A percentile compares a stretch with the other conserved stretches of the same genome.
Evolutionary conservation across 2,797 vertebrate genomes (phyloP).

Genomic region (Gallinago nigripennis): DNA sequence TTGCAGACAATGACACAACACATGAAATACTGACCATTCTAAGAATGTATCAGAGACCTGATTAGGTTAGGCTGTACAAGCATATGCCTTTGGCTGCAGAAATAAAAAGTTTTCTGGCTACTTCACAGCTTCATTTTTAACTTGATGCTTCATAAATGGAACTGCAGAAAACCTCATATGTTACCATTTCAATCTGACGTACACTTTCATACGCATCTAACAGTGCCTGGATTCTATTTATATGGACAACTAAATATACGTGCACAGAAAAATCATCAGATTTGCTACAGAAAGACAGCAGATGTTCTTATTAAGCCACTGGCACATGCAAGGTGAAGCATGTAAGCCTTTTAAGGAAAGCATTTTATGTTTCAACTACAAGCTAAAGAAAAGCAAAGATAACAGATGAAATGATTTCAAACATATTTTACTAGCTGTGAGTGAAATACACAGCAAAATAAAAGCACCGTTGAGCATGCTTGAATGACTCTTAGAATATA

Average conservation of each 20-base stretch:
- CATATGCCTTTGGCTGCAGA: slow-evolving; percentile 28
- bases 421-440: slow-evolving; percentile 16
- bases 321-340: slow-evolving; percentile 65
- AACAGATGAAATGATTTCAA: slow-evolving; percentile 50
- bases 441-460: neutral
- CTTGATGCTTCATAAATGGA: slow-evolving; percentile 32
- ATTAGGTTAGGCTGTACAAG: slow-evolving; percentile 42
- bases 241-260: slow-evolving; percentile 65
- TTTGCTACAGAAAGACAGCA: slow-evolving; percentile 66
- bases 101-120: slow-evolving; percentile 34
- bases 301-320: slow-evolving; percentile 73
- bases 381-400: slow-evolving; percentile 49
- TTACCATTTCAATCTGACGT: slow-evolving; percentile 59
- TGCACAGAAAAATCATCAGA: slow-evolving; percentile 57
- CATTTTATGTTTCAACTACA: slow-evolving; percentile 2
- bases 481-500: neutral
- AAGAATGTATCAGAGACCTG: slow-evolving; percentile 44
- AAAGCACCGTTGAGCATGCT: neutral
- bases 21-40: slow-evolving; percentile 34
- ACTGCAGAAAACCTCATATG: slow-evolving; percentile 57
- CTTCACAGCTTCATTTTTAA: slow-evolving; percentile 44
- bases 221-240: slow-evolving; percentile 52
- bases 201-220: slow-evolving; percentile 38
- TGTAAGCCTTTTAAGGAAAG: slow-evolving; percentile 56
- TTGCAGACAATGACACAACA: neutral